Conservation (phyloP, 2,888 invertebrate species). For the Sarcophaga subvicina region DNA sequence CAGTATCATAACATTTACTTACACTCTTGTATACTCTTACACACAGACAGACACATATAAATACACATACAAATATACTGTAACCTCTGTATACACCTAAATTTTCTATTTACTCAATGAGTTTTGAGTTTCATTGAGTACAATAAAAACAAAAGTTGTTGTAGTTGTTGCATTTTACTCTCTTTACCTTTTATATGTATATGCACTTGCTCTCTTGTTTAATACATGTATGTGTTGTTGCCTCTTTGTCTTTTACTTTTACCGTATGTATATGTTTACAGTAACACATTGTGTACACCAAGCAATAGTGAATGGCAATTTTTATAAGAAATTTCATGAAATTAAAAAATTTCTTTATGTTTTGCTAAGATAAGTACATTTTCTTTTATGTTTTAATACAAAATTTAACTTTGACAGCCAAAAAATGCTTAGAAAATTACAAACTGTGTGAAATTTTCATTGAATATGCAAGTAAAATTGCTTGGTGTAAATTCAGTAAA, state of each 20-base stretch:
- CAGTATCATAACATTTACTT: constrained; percentile 46
- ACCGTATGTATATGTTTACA: not conserved
- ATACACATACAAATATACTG: constrained; percentile 3
- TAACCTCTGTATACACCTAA: not conserved
- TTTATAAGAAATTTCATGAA: too few species aligned
- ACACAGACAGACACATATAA: not conserved
- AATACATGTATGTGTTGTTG: not conserved
- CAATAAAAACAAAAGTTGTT: not conserved
- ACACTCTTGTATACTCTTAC: constrained; percentile 6
- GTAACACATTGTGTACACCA: not conserved
- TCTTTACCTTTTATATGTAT: not conserved
- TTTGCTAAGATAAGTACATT: too few species aligned
- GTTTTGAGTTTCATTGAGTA: constrained; percentile 58
- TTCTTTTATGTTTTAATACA: too few species aligned
- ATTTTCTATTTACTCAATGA: constrained; percentile 47
- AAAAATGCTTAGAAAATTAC: too few species aligned
- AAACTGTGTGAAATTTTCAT: too few species aligned
- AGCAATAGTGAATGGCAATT: too few species aligned
- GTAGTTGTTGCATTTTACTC: not conserved
- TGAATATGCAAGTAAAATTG: too few species aligned
- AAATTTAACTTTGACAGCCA: too few species aligned
- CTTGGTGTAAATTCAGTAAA: too few species aligned
- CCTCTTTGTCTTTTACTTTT: not conserved
- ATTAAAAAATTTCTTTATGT: too few species aligned
- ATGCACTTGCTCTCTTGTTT: not conserved